Base-by-base conservation (phyloP, 92 coral and sea anemone species). In the Paramuricea clavata region DNA sequence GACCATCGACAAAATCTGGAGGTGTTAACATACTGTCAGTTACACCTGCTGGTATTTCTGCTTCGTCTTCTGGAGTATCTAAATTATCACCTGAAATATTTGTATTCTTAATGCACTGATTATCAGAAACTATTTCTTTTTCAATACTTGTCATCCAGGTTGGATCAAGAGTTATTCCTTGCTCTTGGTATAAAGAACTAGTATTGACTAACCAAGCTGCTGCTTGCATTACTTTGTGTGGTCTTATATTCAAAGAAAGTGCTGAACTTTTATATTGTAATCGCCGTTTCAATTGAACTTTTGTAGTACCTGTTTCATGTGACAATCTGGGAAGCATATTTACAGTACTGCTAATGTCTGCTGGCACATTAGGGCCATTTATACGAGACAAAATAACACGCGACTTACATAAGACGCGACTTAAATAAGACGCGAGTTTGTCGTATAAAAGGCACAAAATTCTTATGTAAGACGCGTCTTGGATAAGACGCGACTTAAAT, bases 1-100 rank as follows among this genome's bases (percentile, higher is more conserved):
- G 28, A 67, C 82, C 81, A 67, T 89, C 89, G 34, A 89, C 27
- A 77, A 89, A 77, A 78, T 89, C 89, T 76, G 92, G 39, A 73
- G 44, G 5, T 4, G 44, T 39, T 39, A 39, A 10, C 44, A 39
- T 39, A 39, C 5, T 39, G 10, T 39, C 44, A 39, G 44, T 39
- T 39, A 39, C 44, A 39, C 79, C 79, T 26, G 79, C 79, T 9
- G 27, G 30, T 21, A 36, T 73, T 0, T 73, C 79, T 73, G 54
- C 79, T 73, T 73, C 54, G 9, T 73, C 54, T 73, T 73, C 50
- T 43, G 23, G 65, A 43, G n/a, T n/a, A n/a, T n/a, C n/a, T 52
- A 21, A 35, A 5, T 21, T 28, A 23, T 41, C 67, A 47, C 23
- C 34, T 68, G 49, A 49, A 62, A 0, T 30, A 26, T 36, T 47